These are phyloP conservation scores for Paragorgia papillata DNA, from an alignment of 92 coral and sea anemone genomes.

Conservation along the genomic window DNA sequence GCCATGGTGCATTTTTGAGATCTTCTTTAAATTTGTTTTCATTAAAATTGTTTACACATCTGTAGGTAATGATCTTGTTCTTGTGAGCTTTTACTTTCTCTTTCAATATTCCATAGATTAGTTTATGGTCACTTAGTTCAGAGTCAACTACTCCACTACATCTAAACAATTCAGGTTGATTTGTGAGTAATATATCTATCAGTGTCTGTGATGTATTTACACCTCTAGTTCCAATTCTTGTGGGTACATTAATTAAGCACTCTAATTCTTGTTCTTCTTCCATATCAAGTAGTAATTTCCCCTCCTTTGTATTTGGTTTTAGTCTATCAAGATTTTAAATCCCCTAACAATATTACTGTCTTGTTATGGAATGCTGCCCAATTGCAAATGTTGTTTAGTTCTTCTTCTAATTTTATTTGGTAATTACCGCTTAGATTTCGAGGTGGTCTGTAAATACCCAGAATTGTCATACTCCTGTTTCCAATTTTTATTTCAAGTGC, in stretches of 20 bases:
- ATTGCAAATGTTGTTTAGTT: slow-evolving; percentile 46
- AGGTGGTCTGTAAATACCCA: slow-evolving; percentile 57
- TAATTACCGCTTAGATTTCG: background rate
- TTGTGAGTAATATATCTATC: slow-evolving; percentile 60
- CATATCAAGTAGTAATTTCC: slow-evolving; percentile 47
- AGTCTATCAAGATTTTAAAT: slow-evolving; percentile 55
- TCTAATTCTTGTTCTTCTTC: slow-evolving; percentile 48
- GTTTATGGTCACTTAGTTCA: slow-evolving; percentile 62
- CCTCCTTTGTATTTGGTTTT: slow-evolving; percentile 44
- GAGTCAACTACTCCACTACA: slow-evolving; percentile 51
- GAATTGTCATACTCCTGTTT: slow-evolving; percentile 22
- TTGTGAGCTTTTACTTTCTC: slow-evolving; percentile 25
- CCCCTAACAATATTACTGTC: slow-evolving; percentile 41
- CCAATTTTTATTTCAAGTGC: slow-evolving; percentile 37
- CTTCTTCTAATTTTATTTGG: slow-evolving; percentile 47
- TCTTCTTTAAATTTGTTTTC: slow-evolving; percentile 40
- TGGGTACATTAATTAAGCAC: slow-evolving; percentile 51
- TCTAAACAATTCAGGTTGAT: slow-evolving; percentile 45
- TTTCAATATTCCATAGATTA: slow-evolving; percentile 51
- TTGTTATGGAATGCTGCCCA: slow-evolving; percentile 47
- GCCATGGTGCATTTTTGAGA: slow-evolving; percentile 51
- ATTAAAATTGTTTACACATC: slow-evolving; percentile 38
- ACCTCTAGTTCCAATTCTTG: slow-evolving; percentile 48
- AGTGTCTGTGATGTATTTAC: slow-evolving; percentile 41
- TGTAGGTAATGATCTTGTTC: background rate